Percentiles rank a stretch among this genome's conserved stretches.
Evolutionary conservation across 2,888 invertebrate species (phyloP).

Genomic region (Cheilosia scutellata): DNA sequence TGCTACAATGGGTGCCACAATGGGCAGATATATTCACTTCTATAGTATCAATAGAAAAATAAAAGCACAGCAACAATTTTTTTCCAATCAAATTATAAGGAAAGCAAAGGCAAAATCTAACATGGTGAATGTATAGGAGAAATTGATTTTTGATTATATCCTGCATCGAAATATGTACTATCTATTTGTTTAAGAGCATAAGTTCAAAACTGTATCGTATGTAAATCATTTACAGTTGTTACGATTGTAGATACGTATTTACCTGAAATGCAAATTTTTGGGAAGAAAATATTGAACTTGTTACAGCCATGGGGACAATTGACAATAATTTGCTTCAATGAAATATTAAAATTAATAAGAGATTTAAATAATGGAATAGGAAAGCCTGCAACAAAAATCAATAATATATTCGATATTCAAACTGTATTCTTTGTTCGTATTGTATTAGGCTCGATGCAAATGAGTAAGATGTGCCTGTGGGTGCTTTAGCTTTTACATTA

Average conservation of each 20-base stretch:
- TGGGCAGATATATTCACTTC: neutral
- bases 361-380: no score
- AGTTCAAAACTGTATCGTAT: constrained; percentile 22
- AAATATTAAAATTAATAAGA: no score
- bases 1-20: neutral
- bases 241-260: neutral
- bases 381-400: no score
- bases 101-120: constrained; percentile 9
- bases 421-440: no score
- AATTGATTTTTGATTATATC: constrained; percentile 64
- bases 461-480: no score
- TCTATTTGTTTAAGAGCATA: constrained; percentile 29
- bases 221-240: neutral
- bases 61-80: constrained; percentile 32
- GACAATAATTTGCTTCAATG: no score
- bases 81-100: neutral
- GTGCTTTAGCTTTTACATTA: no score
- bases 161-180: constrained; percentile 18
- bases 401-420: no score
- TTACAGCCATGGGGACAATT: no score
- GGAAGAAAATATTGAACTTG: no score
- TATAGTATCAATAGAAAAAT: neutral
- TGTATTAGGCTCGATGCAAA: no score
- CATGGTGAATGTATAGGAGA: constrained; percentile 18
- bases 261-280: no score